Base-by-base conservation (phyloP, 53 echinoderm and acorn worm genomes). In the Apostichopus leukothele region DNA sequence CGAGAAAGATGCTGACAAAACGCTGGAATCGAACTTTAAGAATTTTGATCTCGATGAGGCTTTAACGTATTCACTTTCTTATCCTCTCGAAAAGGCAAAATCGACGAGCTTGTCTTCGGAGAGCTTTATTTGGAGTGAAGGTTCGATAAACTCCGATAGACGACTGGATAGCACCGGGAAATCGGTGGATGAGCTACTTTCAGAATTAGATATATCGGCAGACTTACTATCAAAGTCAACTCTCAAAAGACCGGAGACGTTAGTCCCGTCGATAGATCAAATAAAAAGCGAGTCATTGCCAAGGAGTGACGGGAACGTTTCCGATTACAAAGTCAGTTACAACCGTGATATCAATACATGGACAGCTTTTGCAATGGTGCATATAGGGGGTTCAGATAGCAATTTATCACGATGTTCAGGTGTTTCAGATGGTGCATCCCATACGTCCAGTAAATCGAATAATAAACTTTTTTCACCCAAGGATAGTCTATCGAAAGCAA, bases 341-440 rank as follows among this genome's bases (percentile, higher is more conserved):
- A 93, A 97, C 66, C 86, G 92, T 5, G 95, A 95, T 57, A 95
- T 97, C 10, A 97, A 97, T 66, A 97, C 97, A 10, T 97, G 97
- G 97, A 97, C 97, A 68, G 94, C 97, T 14, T 97, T 94, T 52
- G 95, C 97, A 13, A 89, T 97, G 89, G 95, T 95, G 5, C 97
- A 97, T 74, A 95, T 96, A 57, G 97, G 93, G 16, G 92, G 92
- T 18, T 90, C 91, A 20, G 88, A 87, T 53, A 87, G 75, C 22
- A 87, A 87, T 75, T 73, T 87, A 52, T 87, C 88, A 4, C 74
- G 88, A 19, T 75, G 74, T 75, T 87, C 88, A 14, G 54, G 52
- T 8, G 67, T 67, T 60, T 87, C 88, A 19, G 88, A 85, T 39
- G 68, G 57, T 18, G 50, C 67, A 85, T 85, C 85, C 10, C 66